These are phyloP conservation scores for Echeneis naucrates DNA, from an alignment of 2,797 vertebrate genomes.

Conservation along the genomic window DNA sequence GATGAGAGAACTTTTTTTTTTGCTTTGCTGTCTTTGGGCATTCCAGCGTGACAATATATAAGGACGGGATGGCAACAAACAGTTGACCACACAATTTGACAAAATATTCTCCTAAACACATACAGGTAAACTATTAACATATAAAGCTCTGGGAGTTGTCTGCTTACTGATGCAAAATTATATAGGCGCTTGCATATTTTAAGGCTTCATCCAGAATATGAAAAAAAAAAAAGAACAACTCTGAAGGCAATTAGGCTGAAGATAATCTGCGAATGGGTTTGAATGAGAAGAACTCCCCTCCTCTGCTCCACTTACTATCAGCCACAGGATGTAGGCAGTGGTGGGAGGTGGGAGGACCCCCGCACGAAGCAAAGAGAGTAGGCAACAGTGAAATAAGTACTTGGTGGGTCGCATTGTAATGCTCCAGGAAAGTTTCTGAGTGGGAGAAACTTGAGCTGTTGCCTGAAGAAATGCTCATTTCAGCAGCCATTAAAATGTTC, in stretches of 20 bases:
- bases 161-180: conserved; percentile 7
- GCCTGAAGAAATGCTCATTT: conserved; percentile 74
- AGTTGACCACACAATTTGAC: background rate
- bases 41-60: too few relatives aligned
- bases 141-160: background rate
- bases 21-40: too few relatives aligned
- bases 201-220: conserved; percentile 1
- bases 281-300: conserved; percentile 43
- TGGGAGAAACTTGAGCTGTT: conserved; percentile 71
- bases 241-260: conserved; percentile 30
- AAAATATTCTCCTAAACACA: background rate
- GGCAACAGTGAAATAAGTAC: conserved; percentile 42
- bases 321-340: conserved; percentile 37
- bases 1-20: background rate
- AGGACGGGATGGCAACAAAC: too few relatives aligned
- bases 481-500: conserved; percentile 75
- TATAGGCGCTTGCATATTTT: background rate
- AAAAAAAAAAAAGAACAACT: conserved; percentile 48
- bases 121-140: background rate
- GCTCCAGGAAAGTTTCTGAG: conserved; percentile 73
- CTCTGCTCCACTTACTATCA: conserved; percentile 49
- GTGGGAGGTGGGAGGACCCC: conserved; percentile 47
- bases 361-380: conserved; percentile 43
- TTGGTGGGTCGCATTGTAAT: conserved; percentile 48
- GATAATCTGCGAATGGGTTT: conserved; percentile 17